Base-by-base conservation (phyloP, 53 echinoderm and acorn worm genomes). In the Paelopatides confundens region DNA sequence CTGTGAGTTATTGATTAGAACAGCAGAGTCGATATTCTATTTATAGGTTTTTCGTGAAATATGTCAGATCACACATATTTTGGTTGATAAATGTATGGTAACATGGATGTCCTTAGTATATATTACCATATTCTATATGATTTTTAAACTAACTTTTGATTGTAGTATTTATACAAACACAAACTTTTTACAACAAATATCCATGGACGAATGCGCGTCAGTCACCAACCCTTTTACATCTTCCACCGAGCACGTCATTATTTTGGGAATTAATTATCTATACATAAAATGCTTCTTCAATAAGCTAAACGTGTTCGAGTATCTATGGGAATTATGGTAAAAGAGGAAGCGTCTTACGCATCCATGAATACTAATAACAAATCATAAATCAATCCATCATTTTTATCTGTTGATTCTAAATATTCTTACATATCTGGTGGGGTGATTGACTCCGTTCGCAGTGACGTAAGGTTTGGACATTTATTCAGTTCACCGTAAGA, bases 401-500 rank as follows among this genome's bases (percentile, higher is more conserved):
- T 28, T 64, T 64, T 11, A 64, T 64, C 7, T 2, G 65, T 64
- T 64, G 27, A 64, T 9, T 11, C 7, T 43, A 43, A 43, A 43
- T 43, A n/a, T 40, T 37, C 90, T 86, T 86, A 90, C 90, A 90
- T 62, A 32, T 90, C 46, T 35, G 39, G 66, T 13, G 77, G 69
- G 30, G 79, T 66, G 34, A 63, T 65, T 38, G 71, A 67, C 35
- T 65, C 86, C 27, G 77, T 31, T 37, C 33, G 26, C 21, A 90
- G 85, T 17, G 85, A 71, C 38, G 85, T 86, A 35, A 90, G 50
- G 38, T 90, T 90, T 21, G 90, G 90, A 30, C 62, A 64, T 35
- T 66, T 90, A n/a, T 50, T 35, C 8, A 90, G 67, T 7, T 84
- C 86, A 48, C 90, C 85, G 27, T 62, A 71, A 27, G 77, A 77